A percentile compares a stretch with the other conserved stretches of the same genome.
phyloP scores from a whole-genome alignment of 1,140 invertebrate genomes.

The Anoplolepis gracilipes region DNA sequence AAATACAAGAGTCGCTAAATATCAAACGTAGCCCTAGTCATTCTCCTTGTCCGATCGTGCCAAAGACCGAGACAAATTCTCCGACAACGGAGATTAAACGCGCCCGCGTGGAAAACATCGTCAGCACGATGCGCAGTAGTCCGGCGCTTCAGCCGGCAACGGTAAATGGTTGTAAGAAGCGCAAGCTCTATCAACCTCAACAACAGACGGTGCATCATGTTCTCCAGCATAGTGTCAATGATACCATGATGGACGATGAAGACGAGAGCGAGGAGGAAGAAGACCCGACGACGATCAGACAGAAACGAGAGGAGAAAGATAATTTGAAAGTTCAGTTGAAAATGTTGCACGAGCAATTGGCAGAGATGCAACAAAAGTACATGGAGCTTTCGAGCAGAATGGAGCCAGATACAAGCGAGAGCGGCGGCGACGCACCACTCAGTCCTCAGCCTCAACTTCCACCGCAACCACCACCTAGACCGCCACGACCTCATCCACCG shows the following conservation, averaged over 20 bases:
- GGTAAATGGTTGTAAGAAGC: constrained; percentile 97
- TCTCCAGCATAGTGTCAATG: constrained; percentile 87
- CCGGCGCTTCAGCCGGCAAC: constrained; percentile 90
- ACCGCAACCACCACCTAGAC: constrained; percentile 85
- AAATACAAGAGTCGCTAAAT: constrained; percentile 88
- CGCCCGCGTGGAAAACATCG: constrained; percentile 97
- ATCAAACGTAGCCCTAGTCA: constrained; percentile 84
- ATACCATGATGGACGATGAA: constrained; percentile 90
- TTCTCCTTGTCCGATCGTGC: constrained; percentile 82
- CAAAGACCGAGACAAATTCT: constrained; percentile 81
- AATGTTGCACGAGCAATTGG: constrained; percentile 95
- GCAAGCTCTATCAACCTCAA: constrained; percentile 98
- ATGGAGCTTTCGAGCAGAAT: constrained; percentile 94
- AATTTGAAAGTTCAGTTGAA: constrained; percentile 94
- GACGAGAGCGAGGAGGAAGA: constrained; percentile 92
- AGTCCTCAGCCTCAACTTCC: constrained; percentile 85
- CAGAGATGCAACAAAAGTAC: constrained; percentile 96
- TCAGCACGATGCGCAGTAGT: constrained; percentile 95
- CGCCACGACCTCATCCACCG: constrained; percentile 87
- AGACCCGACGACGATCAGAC: constrained; percentile 90
- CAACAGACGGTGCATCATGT: constrained; percentile 89
- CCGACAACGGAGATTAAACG: constrained; percentile 92
- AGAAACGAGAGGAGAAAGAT: constrained; percentile 94
- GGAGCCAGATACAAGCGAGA: constrained; percentile 90
- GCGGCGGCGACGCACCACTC: constrained; percentile 90